phyloP scores from a whole-genome alignment of 2,797 vertebrate species.

The Poecilia velifera region DNA sequence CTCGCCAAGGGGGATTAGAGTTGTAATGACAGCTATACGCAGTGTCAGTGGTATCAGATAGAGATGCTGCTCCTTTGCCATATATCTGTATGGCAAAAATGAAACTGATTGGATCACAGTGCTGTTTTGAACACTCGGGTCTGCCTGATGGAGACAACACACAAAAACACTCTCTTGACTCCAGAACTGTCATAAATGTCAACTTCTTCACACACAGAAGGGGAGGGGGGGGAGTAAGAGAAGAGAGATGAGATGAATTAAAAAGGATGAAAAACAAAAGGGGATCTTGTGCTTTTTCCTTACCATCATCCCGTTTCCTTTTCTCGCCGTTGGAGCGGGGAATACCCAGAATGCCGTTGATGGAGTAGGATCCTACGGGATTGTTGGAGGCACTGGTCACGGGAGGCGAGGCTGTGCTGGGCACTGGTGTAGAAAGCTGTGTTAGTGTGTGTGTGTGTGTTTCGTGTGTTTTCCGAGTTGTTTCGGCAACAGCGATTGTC shows the following conservation, averaged over 20 bases:
- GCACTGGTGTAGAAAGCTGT: slow-evolving; percentile 81
- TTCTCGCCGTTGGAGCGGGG: slow-evolving; percentile 99
- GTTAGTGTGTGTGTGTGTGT: slow-evolving; percentile 35
- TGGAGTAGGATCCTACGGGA: slow-evolving; percentile 99
- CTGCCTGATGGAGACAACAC: slow-evolving; percentile 74
- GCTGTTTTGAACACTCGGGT: slow-evolving; percentile 64
- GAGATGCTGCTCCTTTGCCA: slow-evolving; percentile 72
- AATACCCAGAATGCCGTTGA: slow-evolving; percentile 99
- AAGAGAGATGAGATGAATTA: slow-evolving; percentile 69
- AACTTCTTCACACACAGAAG: slow-evolving; percentile 68
- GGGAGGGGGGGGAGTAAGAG: slow-evolving; percentile 43
- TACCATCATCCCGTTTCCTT: slow-evolving; percentile 99
- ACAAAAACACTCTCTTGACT: slow-evolving; percentile 71
- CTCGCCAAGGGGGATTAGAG: slow-evolving; percentile 64
- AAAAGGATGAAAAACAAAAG: slow-evolving; percentile 52
- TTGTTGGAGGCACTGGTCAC: slow-evolving; percentile 99
- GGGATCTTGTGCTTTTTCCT: slow-evolving; percentile 68
- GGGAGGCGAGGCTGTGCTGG: slow-evolving; percentile 96
- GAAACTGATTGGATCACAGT: slow-evolving; percentile 75
- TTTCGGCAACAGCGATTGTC: slow-evolving; percentile 7
- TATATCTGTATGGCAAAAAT: slow-evolving; percentile 58
- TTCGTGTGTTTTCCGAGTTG: not conserved
- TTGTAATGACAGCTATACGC: slow-evolving; percentile 74
- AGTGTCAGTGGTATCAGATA: slow-evolving; percentile 76
- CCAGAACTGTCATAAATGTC: slow-evolving; percentile 78